Evolutionary conservation across 1,140 invertebrate genomes (phyloP), one percentile per base, ranked within the genome.

Genomic region (Marisa cornuarietis): DNA sequence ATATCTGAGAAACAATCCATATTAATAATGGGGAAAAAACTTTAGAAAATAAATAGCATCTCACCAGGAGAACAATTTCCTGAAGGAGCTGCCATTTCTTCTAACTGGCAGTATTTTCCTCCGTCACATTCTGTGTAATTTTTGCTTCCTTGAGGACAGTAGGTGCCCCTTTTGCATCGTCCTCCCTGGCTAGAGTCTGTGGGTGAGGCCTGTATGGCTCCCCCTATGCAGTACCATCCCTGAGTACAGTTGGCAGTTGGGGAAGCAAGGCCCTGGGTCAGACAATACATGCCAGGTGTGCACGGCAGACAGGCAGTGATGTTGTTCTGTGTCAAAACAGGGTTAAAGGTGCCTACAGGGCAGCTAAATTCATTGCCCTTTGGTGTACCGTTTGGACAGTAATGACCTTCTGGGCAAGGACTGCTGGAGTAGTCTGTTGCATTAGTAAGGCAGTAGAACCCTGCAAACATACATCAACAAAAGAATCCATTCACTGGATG

Each of bases 401-500:
- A 90, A 75, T 88, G 77, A 51, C 89, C 89, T 16, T 71, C 65
- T 71, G 86, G 88, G 81, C 89, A 90, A 10, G 85, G 83, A 24
- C 85, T 88, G 81, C 86, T 84, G 1, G 78, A 69, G 81, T 82
- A 90, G 73, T 87, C 83, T 3, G 88, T 87, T 5, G 89, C 86
- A 79, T 89, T 88, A n/a, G 79, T 79, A 11, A 82, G 80, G 68
- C 89, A 90, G 78, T 87, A 90, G 84, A 85, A 90, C 14, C 88
- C 88, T 89, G 80, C 2, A 82, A 78, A 65, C 49, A 78, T 16
- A 66, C 63, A 26, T 51, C 9, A 76, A 51, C 66, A 68, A 3
- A 9, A 42, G 31, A 22, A 68, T 7, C 13, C 63, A 20, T 65
- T 24, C 20, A 65, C 7, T 22, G 6, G 20, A 24, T 65, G 63